Base-by-base conservation (phyloP, 2,113 vertebrate genomes). In the Bufo gargarizans region DNA sequence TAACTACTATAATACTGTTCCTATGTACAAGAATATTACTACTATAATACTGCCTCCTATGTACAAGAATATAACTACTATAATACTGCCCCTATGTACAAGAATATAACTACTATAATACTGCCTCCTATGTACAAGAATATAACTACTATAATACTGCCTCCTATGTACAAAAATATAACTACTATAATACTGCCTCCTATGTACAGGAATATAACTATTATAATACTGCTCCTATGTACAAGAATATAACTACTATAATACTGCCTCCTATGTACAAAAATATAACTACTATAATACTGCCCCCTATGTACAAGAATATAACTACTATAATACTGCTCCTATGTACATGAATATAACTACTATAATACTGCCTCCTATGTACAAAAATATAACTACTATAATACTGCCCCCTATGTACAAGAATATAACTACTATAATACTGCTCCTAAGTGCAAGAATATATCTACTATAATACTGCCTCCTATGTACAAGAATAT, bases 221-320 rank as follows among this genome's bases (percentile, higher is more conserved):
- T 22, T 71, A 43, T 33, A 71, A 71, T 71, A 71, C 67, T 71
- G 67, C 22, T 43, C 67, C 67, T 71, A 71, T 71, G 2, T 71
- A 71, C 67, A 71, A 76, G 72, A 49, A 19, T 76, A 76, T 76
- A 76, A 50, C 72, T 76, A 76, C 72, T 76, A 72, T 72, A 47
- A 72, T 16, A 72, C 43, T 72, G 69, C 33, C 14, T n/a, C 69
- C 69, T 72, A 72, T 72, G 12, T 72, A 72, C 33, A 72, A 72
- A 33, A 76, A 76, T 76, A 76, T 76, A 72, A 72, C 69, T 72
- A 72, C 33, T 72, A 72, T 72, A 72, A 69, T 69, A 69, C 65
- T 69, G 4, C 56, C 1, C 1, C 63, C 63, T 61, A 65, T 65
- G 20, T 65, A 65, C 63, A 65, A n/a, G 63, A 65, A 65, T 65